Evolutionary conservation across 2,113 vertebrate genomes (phyloP).

Genomic region (Channa argus): DNA sequence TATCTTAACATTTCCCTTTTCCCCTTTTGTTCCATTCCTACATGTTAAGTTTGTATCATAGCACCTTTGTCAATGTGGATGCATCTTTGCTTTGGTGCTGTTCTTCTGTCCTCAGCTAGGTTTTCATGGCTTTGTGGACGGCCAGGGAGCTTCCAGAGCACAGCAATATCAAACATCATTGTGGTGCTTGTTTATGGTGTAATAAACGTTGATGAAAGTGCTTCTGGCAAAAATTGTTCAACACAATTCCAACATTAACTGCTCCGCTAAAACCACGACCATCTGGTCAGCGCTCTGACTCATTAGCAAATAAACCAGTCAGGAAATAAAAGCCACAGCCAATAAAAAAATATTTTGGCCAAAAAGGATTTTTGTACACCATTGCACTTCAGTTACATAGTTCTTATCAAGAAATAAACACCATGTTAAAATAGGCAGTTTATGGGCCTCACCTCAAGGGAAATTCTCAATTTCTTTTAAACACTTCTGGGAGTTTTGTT

Average conservation of each 20-base stretch:
- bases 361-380: conserved; percentile 44
- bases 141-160: conserved; percentile 28
- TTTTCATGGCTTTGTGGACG: conserved; percentile 14
- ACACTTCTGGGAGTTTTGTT: not conserved
- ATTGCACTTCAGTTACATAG: conserved; percentile 33
- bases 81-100: not conserved
- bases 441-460: conserved; percentile 21
- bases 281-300: conserved; percentile 63
- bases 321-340: conserved; percentile 36
- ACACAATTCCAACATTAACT: conserved; percentile 56
- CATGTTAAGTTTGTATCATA: too few relatives aligned
- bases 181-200: conserved; percentile 46
- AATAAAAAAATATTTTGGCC: conserved; percentile 40
- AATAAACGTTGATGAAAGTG: conserved; percentile 64
- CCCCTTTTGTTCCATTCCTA: not conserved
- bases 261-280: conserved; percentile 55
- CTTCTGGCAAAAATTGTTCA: conserved; percentile 56
- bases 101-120: not conserved
- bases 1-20: not conserved
- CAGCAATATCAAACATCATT: conserved; percentile 41
- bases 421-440: conserved; percentile 9
- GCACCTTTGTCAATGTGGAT: conserved; percentile 3
- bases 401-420: conserved; percentile 29
- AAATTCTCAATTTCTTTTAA: not conserved
- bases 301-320: conserved; percentile 64